A percentile compares a stretch with the other conserved stretches of the same genome.
Conservation (phyloP, 35 echinoderm and acorn worm genomes). For the Lytechinus variegatus region DNA sequence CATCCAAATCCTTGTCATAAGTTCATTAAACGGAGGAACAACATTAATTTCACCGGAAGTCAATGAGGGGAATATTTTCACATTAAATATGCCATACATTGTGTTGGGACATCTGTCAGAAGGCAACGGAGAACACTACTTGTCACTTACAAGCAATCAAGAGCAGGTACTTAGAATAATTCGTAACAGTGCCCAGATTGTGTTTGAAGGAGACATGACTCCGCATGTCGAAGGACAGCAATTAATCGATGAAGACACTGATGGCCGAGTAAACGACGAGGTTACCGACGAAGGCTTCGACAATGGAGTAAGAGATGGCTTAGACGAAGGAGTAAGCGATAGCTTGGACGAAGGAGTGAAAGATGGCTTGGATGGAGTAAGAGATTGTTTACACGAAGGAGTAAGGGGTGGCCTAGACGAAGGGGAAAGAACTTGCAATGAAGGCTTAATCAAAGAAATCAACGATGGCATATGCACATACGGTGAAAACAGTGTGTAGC, state of each 20-base stretch:
- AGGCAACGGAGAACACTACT: slow-evolving; percentile 49
- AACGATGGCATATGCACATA: too few relatives aligned
- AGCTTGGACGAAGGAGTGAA: background rate
- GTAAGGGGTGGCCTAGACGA: background rate
- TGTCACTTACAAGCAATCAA: slow-evolving; percentile 54
- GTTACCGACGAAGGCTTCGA: background rate
- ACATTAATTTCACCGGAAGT: slow-evolving; percentile 45
- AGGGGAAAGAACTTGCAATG: too few relatives aligned
- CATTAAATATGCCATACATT: background rate
- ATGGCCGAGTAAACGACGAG: background rate
- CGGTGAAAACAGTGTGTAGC: too few relatives aligned
- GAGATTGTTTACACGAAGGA: background rate
- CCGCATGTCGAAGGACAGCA: background rate
- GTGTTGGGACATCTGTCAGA: slow-evolving; percentile 46
- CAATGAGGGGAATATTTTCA: slow-evolving; percentile 16
- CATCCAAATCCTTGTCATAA: slow-evolving; percentile 41
- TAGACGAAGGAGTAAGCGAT: background rate
- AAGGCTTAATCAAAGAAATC: too few relatives aligned
- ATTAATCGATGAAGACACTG: background rate
- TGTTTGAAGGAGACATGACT: slow-evolving; percentile 44
- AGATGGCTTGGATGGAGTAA: background rate
- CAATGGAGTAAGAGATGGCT: too few relatives aligned
- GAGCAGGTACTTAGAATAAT: slow-evolving; percentile 46
- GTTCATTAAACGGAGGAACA: slow-evolving; percentile 53
- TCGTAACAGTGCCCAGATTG: slow-evolving; percentile 56